Percentiles rank a stretch among this genome's conserved stretches.
These are phyloP conservation scores for Vireo griseus DNA, from an alignment of 2,797 vertebrate species.

Conservation along the genomic window DNA sequence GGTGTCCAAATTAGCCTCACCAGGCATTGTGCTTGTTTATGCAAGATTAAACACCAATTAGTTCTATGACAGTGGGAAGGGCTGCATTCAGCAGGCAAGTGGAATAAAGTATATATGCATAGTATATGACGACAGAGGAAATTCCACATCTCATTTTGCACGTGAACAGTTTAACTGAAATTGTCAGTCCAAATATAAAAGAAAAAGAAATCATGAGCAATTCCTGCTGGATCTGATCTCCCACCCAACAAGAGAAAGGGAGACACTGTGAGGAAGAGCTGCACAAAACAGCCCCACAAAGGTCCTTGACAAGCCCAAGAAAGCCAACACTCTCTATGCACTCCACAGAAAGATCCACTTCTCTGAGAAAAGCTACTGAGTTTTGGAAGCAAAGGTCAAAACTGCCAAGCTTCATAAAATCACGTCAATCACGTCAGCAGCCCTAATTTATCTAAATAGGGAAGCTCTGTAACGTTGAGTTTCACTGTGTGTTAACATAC, in stretches of 20 bases:
- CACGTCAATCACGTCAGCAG: background rate
- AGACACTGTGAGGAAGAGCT: background rate
- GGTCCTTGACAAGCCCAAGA: background rate
- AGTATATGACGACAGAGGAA: background rate
- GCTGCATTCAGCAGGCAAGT: background rate
- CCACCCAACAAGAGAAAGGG: background rate
- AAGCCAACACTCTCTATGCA: background rate
- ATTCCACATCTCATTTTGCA: background rate
- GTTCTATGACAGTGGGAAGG: background rate
- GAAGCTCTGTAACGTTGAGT: background rate
- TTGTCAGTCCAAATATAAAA: background rate
- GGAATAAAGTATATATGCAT: background rate
- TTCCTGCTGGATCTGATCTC: background rate
- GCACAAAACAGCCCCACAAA: accelerated
- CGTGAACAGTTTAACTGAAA: background rate
- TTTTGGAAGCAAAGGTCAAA: background rate
- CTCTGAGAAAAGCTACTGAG: background rate
- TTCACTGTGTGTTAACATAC: background rate
- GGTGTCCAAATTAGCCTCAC: background rate
- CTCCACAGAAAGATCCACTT: background rate
- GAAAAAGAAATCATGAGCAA: accelerated
- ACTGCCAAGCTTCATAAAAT: background rate
- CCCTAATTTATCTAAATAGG: background rate
- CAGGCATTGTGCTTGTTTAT: background rate
- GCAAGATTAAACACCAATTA: background rate